Evolutionary conservation across 2,113 vertebrate genomes (phyloP), one percentile per base, ranked within the genome.

Genomic region (Dicrurus megarhynchus): DNA sequence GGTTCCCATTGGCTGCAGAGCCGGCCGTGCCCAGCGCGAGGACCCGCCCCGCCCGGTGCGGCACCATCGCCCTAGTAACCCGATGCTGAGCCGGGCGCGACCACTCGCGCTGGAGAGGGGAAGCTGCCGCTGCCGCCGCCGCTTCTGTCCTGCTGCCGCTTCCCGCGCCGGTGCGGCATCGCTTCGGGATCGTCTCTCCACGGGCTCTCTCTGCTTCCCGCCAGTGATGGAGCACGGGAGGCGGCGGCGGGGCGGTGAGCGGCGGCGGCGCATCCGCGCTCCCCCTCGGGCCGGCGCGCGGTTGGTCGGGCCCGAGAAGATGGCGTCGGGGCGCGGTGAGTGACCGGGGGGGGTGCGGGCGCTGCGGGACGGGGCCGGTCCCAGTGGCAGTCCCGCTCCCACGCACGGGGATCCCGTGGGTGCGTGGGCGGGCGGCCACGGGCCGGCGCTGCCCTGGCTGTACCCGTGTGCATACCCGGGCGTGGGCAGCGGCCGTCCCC

Each of bases 61-160:
- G 90, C 86, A 89, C 86, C 86, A 92, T 95, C 81, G 93, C 90
- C 93, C 93, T 92, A 92, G 93, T 95, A 95, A 95, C 93, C 93
- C 93, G 90, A 89, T 82, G 93, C 90, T 37, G 64, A 30, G 86
- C 12, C 3, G 81, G 85, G 76, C 81, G 81, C 53, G 70, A 86
- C 90, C 93, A 89, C 10, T 7, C 11, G 49, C 17, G 32, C 7
- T 16, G 20, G n/a, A 50, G 37, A 53, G 69, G 42, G 30, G 5
- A 10, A 10, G 14, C 3, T 5, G 5, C 10, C 17, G 7, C 30
- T 10, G 8, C 8, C 10, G 16, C 27, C 16, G 7, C 35, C 27
- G 3, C 19, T 39, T 64, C 10, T 5, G 17, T 16, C 6, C 16
- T 23, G 35, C 7, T 6, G 21, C 20, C 16, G 6, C 6, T 0